A percentile compares a stretch with the other conserved stretches of the same genome.
Conservation (phyloP, 2,113 vertebrate genomes). For the Corythornis madagascariensis region DNA sequence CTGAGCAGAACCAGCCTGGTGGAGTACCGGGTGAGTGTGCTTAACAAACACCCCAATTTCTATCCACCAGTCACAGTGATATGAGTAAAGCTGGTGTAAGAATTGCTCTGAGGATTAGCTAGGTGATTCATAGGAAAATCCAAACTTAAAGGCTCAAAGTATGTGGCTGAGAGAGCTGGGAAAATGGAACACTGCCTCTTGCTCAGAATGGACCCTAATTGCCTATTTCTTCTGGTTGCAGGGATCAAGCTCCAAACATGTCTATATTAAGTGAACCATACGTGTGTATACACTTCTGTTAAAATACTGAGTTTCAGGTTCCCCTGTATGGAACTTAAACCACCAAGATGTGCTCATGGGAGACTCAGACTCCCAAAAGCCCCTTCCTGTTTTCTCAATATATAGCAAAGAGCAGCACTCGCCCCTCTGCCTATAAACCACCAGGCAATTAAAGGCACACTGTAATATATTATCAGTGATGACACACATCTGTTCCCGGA, state of each 20-base stretch:
- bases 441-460: not conserved
- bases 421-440: not conserved
- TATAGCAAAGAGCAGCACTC: not conserved
- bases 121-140: conserved; percentile 49
- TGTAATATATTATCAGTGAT: not conserved
- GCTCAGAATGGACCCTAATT: not conserved
- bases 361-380: not conserved
- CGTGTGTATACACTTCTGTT: not conserved
- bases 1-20: not conserved
- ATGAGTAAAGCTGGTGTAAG: conserved; percentile 29
- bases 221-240: not conserved
- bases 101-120: conserved; percentile 10
- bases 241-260: not conserved
- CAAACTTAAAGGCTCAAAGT: conserved; percentile 20
- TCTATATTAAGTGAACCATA: conserved; percentile 24
- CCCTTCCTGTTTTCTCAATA: not conserved
- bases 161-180: not conserved
- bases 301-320: not conserved
- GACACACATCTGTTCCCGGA: not conserved
- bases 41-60: not conserved
- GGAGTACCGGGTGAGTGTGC: not conserved
- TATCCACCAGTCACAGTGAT: not conserved
- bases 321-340: not conserved
- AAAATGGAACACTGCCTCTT: not conserved
- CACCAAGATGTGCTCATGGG: not conserved